These are phyloP conservation scores for Heterodera filipjevi DNA, from an alignment of 2,888 invertebrate species.

Conservation along the genomic window DNA sequence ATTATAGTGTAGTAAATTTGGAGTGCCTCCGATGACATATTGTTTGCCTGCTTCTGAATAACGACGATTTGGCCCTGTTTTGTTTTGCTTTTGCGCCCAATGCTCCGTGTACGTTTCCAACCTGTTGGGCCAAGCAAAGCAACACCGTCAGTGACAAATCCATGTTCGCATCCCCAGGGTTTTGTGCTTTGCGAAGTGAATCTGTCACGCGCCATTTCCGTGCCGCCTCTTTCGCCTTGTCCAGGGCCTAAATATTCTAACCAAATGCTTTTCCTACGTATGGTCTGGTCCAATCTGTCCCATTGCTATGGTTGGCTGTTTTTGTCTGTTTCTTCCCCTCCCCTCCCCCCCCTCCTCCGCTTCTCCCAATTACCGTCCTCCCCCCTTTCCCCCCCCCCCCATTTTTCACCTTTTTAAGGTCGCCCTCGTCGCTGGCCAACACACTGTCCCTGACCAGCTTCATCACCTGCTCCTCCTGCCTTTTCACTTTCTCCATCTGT, in stretches of 20 bases:
- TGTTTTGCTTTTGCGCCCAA: not conserved
- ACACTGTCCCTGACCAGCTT: conserved; percentile 88
- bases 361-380: not conserved
- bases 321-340: too few species aligned
- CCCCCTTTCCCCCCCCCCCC: not conserved
- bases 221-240: conserved; percentile 94
- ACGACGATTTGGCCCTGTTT: too few species aligned
- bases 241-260: conserved; percentile 72
- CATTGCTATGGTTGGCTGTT: too few species aligned
- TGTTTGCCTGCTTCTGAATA: conserved; percentile 84
- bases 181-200: conserved; percentile 84
- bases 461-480: conserved; percentile 85
- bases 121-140: conserved; percentile 84
- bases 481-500: conserved; percentile 82
- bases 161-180: conserved; percentile 85
- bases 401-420: conserved; percentile 69
- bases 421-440: conserved; percentile 73
- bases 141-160: conserved; percentile 93
- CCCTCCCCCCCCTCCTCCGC: not conserved
- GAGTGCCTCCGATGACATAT: conserved; percentile 91
- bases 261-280: not conserved
- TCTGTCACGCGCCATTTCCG: conserved; percentile 87
- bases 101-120: conserved; percentile 15
- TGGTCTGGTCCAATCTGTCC: too few species aligned
- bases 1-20: conserved; percentile 93